A percentile compares a stretch with the other conserved stretches of the same genome.
These are phyloP conservation scores for Phymastichus coffea DNA, from an alignment of 1,140 invertebrate genomes.

Conservation along the genomic window DNA sequence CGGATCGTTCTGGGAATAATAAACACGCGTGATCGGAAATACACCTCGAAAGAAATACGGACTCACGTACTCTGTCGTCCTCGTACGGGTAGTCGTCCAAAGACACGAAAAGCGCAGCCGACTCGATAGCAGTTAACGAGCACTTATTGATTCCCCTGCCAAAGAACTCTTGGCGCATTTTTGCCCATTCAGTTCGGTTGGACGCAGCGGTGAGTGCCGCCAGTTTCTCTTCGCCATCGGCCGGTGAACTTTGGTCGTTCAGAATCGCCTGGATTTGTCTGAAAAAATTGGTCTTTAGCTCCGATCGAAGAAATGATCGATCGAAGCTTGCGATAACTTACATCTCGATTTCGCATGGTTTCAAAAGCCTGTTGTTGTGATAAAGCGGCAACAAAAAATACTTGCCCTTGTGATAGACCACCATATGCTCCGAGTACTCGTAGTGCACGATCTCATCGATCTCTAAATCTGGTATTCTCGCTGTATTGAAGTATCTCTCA, in stretches of 20 bases:
- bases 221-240: slow-evolving; percentile 80
- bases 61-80: slow-evolving; percentile 70
- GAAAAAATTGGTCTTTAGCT: too few species aligned
- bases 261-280: slow-evolving; percentile 92
- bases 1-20: slow-evolving; percentile 65
- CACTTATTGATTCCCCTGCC: slow-evolving; percentile 81
- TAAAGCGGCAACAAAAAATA: slow-evolving; percentile 95
- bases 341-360: slow-evolving; percentile 87
- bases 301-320: too few species aligned
- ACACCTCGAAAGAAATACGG: slow-evolving; percentile 8
- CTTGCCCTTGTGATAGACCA: slow-evolving; percentile 89
- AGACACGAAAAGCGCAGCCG: slow-evolving; percentile 87
- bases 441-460: slow-evolving; percentile 86
- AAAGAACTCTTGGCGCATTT: slow-evolving; percentile 69
- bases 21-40: background rate
- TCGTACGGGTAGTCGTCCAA: slow-evolving; percentile 85
- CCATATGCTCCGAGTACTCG: slow-evolving; percentile 89
- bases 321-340: slow-evolving; percentile 58
- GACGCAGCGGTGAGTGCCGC: slow-evolving; percentile 92
- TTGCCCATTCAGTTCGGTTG: slow-evolving; percentile 87
- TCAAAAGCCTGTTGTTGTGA: slow-evolving; percentile 77
- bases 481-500: slow-evolving; percentile 95
- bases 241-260: slow-evolving; percentile 70
- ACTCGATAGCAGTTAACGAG: slow-evolving; percentile 89
- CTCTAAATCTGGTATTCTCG: slow-evolving; percentile 88